These are phyloP conservation scores for Caretta caretta DNA, from an alignment of 2,113 vertebrate genomes.

Conservation along the genomic window DNA sequence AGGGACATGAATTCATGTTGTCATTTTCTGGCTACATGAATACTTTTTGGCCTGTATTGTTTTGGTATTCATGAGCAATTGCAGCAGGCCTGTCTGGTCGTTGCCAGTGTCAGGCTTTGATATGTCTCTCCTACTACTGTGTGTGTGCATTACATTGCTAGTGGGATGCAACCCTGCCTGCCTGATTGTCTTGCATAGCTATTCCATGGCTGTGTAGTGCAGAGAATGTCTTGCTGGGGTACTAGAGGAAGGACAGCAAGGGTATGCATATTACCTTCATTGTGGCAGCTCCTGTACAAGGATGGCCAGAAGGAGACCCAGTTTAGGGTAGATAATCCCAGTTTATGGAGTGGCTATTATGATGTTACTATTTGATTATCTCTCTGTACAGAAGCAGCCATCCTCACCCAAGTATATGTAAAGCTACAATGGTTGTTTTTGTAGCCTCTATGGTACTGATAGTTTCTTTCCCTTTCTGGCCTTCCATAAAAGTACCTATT, in stretches of 20 bases:
- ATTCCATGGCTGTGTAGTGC: neutral
- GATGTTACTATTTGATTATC: neutral
- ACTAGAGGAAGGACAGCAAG: neutral
- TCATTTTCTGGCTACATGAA: neutral
- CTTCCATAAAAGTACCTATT: neutral
- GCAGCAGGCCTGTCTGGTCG: too few relatives aligned
- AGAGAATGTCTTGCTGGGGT: neutral
- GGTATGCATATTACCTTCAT: neutral
- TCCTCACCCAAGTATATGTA: neutral
- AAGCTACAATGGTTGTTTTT: fast-evolving
- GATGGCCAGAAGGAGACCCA: neutral
- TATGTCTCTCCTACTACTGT: neutral
- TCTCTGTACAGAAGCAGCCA: neutral
- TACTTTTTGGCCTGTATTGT: fast-evolving
- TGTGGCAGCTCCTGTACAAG: neutral
- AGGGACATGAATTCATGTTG: neutral
- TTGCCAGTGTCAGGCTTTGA: neutral
- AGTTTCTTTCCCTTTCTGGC: neutral
- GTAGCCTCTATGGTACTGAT: neutral
- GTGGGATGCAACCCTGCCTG: neutral
- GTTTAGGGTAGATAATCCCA: neutral
- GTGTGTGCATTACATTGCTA: fast-evolving
- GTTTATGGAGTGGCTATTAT: too few relatives aligned
- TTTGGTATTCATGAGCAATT: too few relatives aligned
- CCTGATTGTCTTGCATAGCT: neutral